Evolutionary conservation across 2,113 vertebrate species (phyloP), one percentile per base, ranked within the genome.

Genomic region (Todiramphus chloris): DNA sequence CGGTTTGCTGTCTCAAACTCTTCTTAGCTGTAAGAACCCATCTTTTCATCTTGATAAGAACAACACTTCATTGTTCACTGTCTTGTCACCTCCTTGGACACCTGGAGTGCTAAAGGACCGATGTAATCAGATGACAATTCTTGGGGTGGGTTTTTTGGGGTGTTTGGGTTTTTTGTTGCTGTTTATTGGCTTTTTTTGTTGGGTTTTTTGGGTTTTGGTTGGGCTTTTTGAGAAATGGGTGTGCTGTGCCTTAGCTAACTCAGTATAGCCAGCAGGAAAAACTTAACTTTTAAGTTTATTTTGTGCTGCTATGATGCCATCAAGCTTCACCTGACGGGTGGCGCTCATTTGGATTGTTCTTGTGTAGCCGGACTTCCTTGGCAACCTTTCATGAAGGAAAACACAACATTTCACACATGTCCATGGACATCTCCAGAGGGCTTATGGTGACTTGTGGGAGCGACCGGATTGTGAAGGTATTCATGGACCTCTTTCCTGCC

Each of bases 321-420:
- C 37, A 46, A 78, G 63, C 25, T 93, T 88, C 59, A 35, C 39
- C 92, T 96, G 50, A 46, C 58, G 28, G 28, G 53, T 94, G 66
- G 6, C 19, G 48, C 62, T 89, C 27, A 43, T 63, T 73, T 83
- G 44, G 80, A 63, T 87, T 89, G 37, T 89, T 95, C 88, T 94
- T 7, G 53, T 96, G 89, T 88, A 99, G 99, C 95, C 99, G 99
- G 67, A 98, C 98, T 66, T 97, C 99, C 58, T 85, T 99, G 98
- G 99, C 99, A 89, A 99, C 99, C 8, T 99, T 99, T 97, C 99
- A 99, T 59, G 99, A 99, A 98, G 99, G 99, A 92, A 99, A 99
- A 86, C 99, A 99, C 96, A 99, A 99, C 98, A 99, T 99, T 88
- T 98, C 98, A 83, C 98, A 99, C 97, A 99, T 99, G 99, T 98